Evolutionary conservation across 2,888 invertebrate genomes (phyloP).

Genomic region (Odontothrips loti): DNA sequence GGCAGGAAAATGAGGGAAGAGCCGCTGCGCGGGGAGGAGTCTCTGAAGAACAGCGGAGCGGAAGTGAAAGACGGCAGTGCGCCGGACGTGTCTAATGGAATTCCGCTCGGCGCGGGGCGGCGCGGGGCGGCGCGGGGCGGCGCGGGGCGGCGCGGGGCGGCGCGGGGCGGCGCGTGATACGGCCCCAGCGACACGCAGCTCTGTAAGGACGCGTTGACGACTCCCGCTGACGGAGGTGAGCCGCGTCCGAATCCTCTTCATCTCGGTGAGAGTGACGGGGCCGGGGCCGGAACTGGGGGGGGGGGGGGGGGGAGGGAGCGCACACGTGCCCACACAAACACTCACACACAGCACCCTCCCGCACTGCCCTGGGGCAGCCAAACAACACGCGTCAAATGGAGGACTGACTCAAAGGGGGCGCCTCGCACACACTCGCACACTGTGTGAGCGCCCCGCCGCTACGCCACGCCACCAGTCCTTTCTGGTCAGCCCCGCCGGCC

Average conservation of each 20-base stretch:
- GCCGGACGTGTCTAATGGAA: constrained; percentile 1
- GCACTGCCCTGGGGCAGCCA: background rate
- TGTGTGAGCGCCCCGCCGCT: background rate
- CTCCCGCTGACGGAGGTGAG: background rate
- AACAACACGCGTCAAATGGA: too few relatives aligned
- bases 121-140: background rate
- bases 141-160: background rate
- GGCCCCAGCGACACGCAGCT: background rate
- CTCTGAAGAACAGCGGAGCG: too few relatives aligned
- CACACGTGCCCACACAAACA: background rate
- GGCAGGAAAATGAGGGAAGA: too few relatives aligned
- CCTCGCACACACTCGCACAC: background rate
- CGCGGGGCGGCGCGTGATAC: background rate
- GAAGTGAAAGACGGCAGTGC: background rate
- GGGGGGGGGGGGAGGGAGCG: background rate
- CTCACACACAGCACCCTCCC: background rate
- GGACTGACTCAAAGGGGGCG: too few relatives aligned
- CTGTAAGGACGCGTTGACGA: background rate
- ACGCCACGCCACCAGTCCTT: background rate
- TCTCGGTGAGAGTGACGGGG: background rate
- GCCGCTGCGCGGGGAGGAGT: too few relatives aligned
- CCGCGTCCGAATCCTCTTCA: background rate
- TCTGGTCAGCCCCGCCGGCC: background rate
- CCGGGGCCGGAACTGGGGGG: background rate
- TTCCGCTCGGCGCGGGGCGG: background rate